Evolutionary conservation across 2,113 vertebrate genomes (phyloP).

Genomic region (Muntiacus muntjak): DNA sequence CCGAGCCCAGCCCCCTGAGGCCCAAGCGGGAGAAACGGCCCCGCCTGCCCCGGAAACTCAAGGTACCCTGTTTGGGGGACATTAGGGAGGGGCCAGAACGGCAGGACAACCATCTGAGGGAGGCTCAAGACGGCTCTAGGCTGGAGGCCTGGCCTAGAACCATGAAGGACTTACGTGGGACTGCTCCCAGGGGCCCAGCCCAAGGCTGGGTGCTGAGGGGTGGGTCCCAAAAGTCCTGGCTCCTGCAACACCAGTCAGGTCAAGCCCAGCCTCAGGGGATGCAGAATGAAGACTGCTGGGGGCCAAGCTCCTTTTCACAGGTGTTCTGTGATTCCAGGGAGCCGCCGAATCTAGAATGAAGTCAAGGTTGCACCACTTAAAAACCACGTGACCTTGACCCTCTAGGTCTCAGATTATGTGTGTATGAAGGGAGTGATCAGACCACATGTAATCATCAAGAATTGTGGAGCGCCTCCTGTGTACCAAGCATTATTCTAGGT

Average conservation of each 20-base stretch:
- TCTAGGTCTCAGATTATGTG: background rate
- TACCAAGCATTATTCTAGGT: background rate
- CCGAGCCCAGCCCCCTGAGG: conserved; percentile 77
- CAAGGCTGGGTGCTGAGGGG: background rate
- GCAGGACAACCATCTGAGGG: conserved; percentile 28
- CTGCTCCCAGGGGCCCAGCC: background rate
- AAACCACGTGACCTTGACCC: background rate
- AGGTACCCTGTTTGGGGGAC: conserved; percentile 69
- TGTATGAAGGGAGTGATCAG: background rate
- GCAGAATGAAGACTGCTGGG: background rate
- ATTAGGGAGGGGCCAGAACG: conserved; percentile 34
- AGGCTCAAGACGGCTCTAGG: background rate
- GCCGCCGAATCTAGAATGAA: background rate
- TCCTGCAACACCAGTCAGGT: background rate
- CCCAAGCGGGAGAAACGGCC: conserved; percentile 78
- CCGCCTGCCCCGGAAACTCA: conserved; percentile 78
- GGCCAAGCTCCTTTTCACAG: background rate
- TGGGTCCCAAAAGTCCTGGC: background rate
- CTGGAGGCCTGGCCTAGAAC: background rate
- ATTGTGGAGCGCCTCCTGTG: rapidly evolving
- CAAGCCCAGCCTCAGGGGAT: background rate
- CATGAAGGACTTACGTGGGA: background rate
- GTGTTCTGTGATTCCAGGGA: background rate
- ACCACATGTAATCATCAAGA: background rate
- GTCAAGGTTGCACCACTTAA: background rate